Conservation (phyloP, 2,113 vertebrate species). For the Sinocyclocheilus rhinocerous region DNA sequence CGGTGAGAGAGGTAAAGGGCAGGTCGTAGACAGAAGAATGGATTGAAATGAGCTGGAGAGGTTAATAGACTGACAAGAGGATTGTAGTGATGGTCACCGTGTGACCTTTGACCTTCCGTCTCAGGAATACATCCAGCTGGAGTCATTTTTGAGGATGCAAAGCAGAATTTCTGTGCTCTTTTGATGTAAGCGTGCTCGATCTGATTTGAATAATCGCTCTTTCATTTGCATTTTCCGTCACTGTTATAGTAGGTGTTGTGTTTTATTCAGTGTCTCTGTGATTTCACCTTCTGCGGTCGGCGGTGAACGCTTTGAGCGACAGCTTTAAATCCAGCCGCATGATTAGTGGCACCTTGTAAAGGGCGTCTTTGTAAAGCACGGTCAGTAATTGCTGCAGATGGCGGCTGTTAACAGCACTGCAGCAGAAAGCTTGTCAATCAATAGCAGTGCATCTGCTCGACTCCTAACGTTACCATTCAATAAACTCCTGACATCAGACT, state of each 20-base stretch:
- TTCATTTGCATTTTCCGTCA: neutral
- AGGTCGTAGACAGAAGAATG: neutral
- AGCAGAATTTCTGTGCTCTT: neutral
- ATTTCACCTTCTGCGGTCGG: neutral
- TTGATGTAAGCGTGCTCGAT: neutral
- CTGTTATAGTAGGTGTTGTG: neutral
- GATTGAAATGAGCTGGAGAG: neutral
- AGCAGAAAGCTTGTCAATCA: conserved; percentile 26
- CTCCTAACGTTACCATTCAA: neutral
- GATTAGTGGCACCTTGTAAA: conserved; percentile 22
- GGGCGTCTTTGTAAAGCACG: conserved; percentile 17
- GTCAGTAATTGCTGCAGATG: conserved; percentile 25
- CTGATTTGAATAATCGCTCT: neutral
- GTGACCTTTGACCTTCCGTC: neutral
- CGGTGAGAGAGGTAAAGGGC: neutral
- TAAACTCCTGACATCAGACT: neutral
- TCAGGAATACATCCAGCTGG: neutral
- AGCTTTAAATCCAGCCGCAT: conserved; percentile 5
- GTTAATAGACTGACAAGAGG: neutral
- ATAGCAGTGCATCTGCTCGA: conserved; percentile 11
- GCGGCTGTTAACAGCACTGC: conserved; percentile 24
- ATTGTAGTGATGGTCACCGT: neutral
- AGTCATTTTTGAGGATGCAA: neutral
- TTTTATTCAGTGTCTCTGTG: neutral
- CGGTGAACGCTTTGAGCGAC: conserved; percentile 15